These are phyloP conservation scores for Calameuta filiformis DNA, from an alignment of 2,888 invertebrate species.

Conservation along the genomic window DNA sequence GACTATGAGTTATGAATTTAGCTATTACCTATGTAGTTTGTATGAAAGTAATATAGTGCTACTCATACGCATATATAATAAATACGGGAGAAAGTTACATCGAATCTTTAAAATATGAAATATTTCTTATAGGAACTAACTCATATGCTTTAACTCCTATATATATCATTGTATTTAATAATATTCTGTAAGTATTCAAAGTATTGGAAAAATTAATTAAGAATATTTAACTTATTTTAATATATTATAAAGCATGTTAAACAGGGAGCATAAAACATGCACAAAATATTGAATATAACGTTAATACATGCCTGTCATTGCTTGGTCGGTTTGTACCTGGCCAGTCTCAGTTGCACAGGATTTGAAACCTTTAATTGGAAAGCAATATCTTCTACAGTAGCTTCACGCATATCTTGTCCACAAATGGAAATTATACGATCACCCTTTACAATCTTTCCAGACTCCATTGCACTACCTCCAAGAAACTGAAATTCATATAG, in stretches of 20 bases:
- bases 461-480: constrained; percentile 88
- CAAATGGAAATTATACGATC: constrained; percentile 92
- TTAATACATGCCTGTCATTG: constrained; percentile 55
- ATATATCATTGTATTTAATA: too few relatives aligned
- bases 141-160: too few relatives aligned
- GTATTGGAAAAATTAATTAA: neutral
- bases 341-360: constrained; percentile 84
- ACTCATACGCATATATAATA: too few relatives aligned
- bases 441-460: constrained; percentile 91
- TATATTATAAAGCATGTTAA: constrained; percentile 5
- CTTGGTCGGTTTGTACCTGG: constrained; percentile 80
- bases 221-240: too few relatives aligned
- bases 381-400: constrained; percentile 86
- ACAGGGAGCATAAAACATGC: constrained; percentile 20
- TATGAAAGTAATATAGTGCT: too few relatives aligned
- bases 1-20: too few relatives aligned
- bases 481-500: constrained; percentile 72
- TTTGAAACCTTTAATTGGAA: constrained; percentile 89
- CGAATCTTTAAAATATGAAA: too few relatives aligned
- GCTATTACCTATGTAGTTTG: too few relatives aligned
- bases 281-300: neutral
- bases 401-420: constrained; percentile 82
- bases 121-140: too few relatives aligned
- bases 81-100: too few relatives aligned
- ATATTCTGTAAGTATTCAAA: neutral